These are phyloP conservation scores for Lerema accius DNA, from an alignment of 1,140 invertebrate genomes.

Conservation along the genomic window DNA sequence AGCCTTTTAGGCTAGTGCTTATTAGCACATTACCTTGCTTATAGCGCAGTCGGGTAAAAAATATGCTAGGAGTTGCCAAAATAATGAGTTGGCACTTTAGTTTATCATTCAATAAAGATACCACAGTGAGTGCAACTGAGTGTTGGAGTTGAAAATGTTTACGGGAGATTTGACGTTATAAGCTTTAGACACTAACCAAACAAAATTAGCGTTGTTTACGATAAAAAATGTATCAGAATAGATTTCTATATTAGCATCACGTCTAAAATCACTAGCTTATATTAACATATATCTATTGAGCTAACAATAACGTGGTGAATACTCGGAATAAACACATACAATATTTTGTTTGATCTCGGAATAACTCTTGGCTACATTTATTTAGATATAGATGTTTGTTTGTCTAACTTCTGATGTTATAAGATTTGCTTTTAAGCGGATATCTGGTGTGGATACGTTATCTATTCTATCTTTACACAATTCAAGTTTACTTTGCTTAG, in stretches of 20 bases:
- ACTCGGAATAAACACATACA: conserved; percentile 19
- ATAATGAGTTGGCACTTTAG: no score
- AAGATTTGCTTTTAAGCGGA: conserved; percentile 19
- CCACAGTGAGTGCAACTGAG: no score
- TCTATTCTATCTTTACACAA: not conserved
- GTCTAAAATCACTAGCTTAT: conserved; percentile 13
- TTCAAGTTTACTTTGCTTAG: not conserved
- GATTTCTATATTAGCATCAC: conserved; percentile 7
- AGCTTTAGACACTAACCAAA: no score
- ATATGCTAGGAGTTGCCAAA: no score
- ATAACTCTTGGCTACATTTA: conserved; percentile 13
- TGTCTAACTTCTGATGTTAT: conserved; percentile 26
- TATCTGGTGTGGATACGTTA: conserved; percentile 7
- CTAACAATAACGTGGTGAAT: conserved; percentile 20
- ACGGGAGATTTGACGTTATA: no score
- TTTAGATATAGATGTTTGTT: conserved; percentile 30
- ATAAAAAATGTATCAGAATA: conserved; percentile 7
- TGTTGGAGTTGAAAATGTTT: no score
- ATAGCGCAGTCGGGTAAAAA: no score
- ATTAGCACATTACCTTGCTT: no score
- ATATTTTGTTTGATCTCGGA: conserved; percentile 29
- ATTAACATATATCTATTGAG: conserved; percentile 29
- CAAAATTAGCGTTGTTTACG: not conserved
- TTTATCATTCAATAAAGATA: no score
- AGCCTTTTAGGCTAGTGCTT: no score